Base-by-base conservation (phyloP, 92 coral and sea anemone genomes). In the Paramuricea clavata region DNA sequence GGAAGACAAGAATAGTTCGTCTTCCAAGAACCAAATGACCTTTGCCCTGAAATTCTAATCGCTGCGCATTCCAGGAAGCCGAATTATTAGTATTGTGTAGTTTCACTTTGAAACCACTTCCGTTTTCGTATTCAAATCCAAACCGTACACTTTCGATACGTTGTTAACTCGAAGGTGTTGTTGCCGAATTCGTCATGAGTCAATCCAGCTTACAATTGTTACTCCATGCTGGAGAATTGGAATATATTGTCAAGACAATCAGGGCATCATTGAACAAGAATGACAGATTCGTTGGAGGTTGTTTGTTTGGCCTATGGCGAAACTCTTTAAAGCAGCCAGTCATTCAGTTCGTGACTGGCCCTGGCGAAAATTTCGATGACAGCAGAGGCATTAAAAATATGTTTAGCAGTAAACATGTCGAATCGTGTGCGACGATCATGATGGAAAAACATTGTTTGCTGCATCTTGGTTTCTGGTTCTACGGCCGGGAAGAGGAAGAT, bases 251-350 rank as follows among this genome's bases (percentile, higher is more conserved):
- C 0, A 54, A 76, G 44, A 26, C 69, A 22, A 52, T 76, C 41
- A 49, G 36, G 8, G 39, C 19, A 31, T 69, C 43, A 12, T 59
- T 19, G 59, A 50, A 8, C 59, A 25, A 16, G 35, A 5, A 62
- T 5, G 13, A 16, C 16, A 39, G 2, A 3, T 65, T 25, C 36
- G 84, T 61, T 19, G 33, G 15, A 19, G 84, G 84, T 36, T 79
- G 84, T 79, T 47, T 79, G 56, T 79, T 59, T 39, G 84, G 84
- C 34, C 28, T 79, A 26, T 79, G 84, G 84, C 71, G 84, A 61
- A 79, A 79, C 30, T 79, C 84, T 6, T 60, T 79, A 34, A 79
- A 59, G 30, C 84, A 79, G 47, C 84, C 84, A 33, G 84, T 79
- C 16, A 43, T 79, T 57, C 84, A 79, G 54, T 79, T 79, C 11